These are phyloP conservation scores for Neoseiulus cucumeris DNA, from an alignment of 1,140 invertebrate species.

Conservation along the genomic window DNA sequence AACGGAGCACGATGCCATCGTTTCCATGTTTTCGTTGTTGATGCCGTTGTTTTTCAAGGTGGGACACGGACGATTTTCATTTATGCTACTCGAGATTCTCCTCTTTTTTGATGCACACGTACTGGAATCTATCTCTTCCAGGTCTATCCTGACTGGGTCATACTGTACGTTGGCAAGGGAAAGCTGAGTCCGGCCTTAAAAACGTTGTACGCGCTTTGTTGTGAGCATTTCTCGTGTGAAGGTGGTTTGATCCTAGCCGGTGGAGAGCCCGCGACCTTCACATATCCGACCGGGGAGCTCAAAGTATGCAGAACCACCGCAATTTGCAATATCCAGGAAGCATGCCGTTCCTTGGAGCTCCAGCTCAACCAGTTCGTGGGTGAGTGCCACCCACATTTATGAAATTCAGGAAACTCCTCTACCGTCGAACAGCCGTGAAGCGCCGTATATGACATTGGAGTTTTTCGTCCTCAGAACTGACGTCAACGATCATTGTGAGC, in stretches of 20 bases:
- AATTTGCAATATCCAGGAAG: too few relatives aligned
- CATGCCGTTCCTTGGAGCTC: too few relatives aligned
- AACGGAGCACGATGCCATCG: neutral
- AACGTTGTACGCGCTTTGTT: neutral
- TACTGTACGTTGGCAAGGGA: neutral
- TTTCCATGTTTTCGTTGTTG: neutral
- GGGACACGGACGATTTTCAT: neutral
- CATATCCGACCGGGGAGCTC: too few relatives aligned
- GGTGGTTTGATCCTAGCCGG: neutral
- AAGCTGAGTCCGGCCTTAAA: neutral
- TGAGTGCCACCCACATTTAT: too few relatives aligned
- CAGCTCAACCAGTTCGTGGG: too few relatives aligned
- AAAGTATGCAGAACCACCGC: too few relatives aligned
- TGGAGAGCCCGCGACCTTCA: neutral
- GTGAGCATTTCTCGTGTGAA: neutral
- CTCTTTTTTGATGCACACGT: neutral
- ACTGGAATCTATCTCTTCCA: neutral
- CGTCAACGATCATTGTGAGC: too few relatives aligned
- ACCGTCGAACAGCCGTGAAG: too few relatives aligned
- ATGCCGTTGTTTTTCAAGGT: slow-evolving; percentile 2
- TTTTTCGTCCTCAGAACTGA: too few relatives aligned
- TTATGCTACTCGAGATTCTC: neutral
- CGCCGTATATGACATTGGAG: too few relatives aligned
- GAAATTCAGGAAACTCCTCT: too few relatives aligned
- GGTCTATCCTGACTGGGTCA: neutral